Conservation (phyloP, 2,113 vertebrate species). For the Trinectes maculatus region DNA sequence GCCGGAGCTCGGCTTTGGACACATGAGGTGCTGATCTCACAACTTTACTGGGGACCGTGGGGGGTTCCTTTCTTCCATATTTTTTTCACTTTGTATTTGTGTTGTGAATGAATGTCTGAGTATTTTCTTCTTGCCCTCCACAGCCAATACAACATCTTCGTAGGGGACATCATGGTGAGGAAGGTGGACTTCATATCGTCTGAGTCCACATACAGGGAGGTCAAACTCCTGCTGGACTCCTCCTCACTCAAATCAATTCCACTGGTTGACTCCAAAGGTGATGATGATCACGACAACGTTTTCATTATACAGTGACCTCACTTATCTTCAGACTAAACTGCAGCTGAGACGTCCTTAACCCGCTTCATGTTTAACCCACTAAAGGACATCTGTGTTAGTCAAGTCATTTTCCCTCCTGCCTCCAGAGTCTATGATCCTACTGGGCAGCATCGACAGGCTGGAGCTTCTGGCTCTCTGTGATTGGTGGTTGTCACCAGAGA, state of each 20-base stretch:
- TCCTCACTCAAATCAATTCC: conserved; percentile 88
- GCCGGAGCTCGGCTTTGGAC: conserved; percentile 91
- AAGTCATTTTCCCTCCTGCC: background rate
- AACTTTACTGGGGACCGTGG: background rate
- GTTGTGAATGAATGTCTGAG: no score
- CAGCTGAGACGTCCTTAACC: no score
- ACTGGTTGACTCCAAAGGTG: conserved; percentile 91
- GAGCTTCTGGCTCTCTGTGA: conserved; percentile 90
- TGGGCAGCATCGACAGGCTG: conserved; percentile 89
- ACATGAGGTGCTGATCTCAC: conserved; percentile 80
- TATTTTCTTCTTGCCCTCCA: no score
- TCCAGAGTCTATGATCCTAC: conserved; percentile 90
- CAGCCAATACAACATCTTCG: conserved; percentile 95
- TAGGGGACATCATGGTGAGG: conserved; percentile 95
- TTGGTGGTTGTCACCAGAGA: conserved; percentile 86
- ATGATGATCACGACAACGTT: no score
- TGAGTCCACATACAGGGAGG: conserved; percentile 87
- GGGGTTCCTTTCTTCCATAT: no score
- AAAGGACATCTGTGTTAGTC: no score
- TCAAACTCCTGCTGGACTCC: conserved; percentile 83
- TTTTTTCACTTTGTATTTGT: no score
- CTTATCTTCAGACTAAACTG: no score
- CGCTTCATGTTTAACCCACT: no score
- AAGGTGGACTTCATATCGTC: conserved; percentile 90
- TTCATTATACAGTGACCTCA: no score